Percentiles rank a stretch among this genome's conserved stretches.
Conservation (phyloP, 2,113 vertebrate species). For the Grantiella picta region DNA sequence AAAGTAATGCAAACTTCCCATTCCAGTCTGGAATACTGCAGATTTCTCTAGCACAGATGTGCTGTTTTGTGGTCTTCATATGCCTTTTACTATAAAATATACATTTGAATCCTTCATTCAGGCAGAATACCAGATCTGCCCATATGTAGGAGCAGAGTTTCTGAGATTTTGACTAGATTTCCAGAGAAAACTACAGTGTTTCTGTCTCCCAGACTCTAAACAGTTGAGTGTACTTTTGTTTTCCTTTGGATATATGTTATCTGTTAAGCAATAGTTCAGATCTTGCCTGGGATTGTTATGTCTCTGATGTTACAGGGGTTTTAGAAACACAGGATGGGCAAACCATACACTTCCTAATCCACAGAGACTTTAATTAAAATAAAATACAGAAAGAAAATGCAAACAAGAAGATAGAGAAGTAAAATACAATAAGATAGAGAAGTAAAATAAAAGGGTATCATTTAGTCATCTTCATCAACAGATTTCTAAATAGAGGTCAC, state of each 20-base stretch:
- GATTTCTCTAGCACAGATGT: not conserved
- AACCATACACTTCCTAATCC: not conserved
- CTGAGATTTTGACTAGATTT: not conserved
- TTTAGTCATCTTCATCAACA: not conserved
- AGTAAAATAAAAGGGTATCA: not conserved
- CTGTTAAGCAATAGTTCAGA: not conserved
- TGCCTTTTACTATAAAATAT: not conserved
- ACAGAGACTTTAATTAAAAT: not conserved
- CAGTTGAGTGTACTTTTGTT: not conserved
- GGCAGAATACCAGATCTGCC: not conserved
- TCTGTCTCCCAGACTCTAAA: not conserved
- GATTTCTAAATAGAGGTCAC: not conserved
- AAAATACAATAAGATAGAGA: not conserved
- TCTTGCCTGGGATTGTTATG: not conserved
- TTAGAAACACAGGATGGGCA: not conserved
- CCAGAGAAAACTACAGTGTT: not conserved
- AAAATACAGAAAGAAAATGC: not conserved
- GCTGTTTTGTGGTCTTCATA: not conserved
- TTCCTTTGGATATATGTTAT: not conserved
- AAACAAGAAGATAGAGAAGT: not conserved
- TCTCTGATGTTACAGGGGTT: not conserved
- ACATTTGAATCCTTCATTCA: not conserved
- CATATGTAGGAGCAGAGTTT: not conserved
- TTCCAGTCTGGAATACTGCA: not conserved
- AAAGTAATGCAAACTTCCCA: not conserved